phyloP scores from a whole-genome alignment of 2,113 vertebrate genomes.

The Scortum barcoo region DNA sequence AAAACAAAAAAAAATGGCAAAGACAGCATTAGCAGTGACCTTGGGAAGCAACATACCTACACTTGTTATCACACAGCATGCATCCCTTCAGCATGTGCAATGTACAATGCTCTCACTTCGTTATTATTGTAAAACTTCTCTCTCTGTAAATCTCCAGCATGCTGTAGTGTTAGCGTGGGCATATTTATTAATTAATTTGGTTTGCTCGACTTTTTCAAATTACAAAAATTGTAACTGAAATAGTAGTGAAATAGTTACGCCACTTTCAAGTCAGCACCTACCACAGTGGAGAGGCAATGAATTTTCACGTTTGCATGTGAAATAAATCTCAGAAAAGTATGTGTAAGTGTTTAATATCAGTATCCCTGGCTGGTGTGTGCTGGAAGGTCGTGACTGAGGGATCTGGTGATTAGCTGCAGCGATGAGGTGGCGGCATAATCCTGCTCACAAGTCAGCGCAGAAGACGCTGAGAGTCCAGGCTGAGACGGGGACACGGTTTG shows the following conservation, averaged over 20 bases:
- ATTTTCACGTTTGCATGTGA: neutral
- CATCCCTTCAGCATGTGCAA: neutral
- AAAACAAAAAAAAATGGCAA: slow-evolving; percentile 8
- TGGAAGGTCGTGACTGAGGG: neutral
- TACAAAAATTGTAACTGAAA: neutral
- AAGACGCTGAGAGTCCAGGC: neutral
- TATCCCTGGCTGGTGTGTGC: neutral
- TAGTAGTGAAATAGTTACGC: no score
- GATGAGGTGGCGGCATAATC: neutral
- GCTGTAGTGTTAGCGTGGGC: neutral
- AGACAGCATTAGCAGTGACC: neutral
- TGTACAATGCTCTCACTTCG: neutral
- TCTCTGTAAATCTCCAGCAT: neutral
- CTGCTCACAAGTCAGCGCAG: neutral
- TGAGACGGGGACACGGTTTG: neutral
- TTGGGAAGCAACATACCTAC: neutral
- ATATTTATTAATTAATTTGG: neutral
- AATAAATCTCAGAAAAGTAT: slow-evolving; percentile 33
- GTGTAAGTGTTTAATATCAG: slow-evolving; percentile 30
- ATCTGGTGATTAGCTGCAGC: neutral
- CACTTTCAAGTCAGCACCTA: neutral
- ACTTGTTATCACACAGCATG: neutral
- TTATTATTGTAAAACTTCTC: neutral
- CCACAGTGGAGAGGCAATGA: neutral
- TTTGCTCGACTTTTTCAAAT: neutral